phyloP scores from a whole-genome alignment of 2,113 vertebrate species.

The Leiothrix lutea region DNA sequence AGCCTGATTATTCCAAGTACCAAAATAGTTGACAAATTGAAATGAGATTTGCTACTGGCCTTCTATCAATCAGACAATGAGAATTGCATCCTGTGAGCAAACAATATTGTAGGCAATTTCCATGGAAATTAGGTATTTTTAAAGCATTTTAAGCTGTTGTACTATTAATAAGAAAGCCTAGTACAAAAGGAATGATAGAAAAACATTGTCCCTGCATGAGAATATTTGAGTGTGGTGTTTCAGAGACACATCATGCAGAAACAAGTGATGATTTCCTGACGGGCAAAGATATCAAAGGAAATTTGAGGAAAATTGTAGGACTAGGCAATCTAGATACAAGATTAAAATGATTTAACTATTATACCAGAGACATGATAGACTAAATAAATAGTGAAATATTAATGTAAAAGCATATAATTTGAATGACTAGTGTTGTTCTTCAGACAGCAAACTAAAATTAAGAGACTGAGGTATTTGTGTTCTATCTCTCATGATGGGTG shows the following conservation, averaged over 20 bases:
- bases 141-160: background rate
- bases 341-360: background rate
- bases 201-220: background rate
- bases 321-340: background rate
- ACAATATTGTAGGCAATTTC: background rate
- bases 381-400: background rate
- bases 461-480: background rate
- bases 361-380: background rate
- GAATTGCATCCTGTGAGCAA: background rate
- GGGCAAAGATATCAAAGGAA: background rate
- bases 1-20: background rate
- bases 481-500: background rate
- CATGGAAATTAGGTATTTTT: background rate
- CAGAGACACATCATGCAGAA: background rate
- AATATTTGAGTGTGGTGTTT: background rate
- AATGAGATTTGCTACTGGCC: conserved; percentile 1
- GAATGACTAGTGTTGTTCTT: background rate
- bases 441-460: background rate
- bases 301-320: background rate
- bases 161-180: background rate
- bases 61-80: background rate
- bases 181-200: background rate
- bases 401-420: background rate
- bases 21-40: background rate
- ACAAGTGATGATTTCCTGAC: background rate